Conservation (phyloP, 1,140 invertebrate genomes). For the Zaprionus capensis region DNA sequence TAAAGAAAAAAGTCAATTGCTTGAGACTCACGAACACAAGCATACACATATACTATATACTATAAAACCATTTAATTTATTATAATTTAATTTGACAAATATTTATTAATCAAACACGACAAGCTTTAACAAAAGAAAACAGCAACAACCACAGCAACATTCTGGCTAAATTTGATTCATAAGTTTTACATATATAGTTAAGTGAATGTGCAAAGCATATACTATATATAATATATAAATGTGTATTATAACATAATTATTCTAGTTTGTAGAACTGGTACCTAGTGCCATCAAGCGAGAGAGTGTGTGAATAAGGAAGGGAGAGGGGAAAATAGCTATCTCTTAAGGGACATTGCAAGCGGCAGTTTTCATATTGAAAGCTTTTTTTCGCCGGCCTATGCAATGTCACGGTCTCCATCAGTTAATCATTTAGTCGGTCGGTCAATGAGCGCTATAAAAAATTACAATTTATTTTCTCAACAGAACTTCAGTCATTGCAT, state of each 20-base stretch:
- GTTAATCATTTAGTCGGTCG: slow-evolving; percentile 19
- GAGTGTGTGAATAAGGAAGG: neutral
- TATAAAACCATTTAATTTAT: slow-evolving; percentile 23
- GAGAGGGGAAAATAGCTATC: neutral
- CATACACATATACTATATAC: slow-evolving; percentile 10
- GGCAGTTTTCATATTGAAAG: slow-evolving; percentile 79
- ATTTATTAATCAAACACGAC: slow-evolving; percentile 41
- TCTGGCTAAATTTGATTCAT: slow-evolving; percentile 68
- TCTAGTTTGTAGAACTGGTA: slow-evolving; percentile 43
- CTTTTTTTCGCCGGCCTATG: slow-evolving; percentile 47
- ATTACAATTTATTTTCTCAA: slow-evolving; percentile 54
- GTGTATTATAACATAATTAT: slow-evolving; percentile 60
- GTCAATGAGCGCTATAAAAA: slow-evolving; percentile 43
- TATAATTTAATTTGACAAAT: slow-evolving; percentile 26
- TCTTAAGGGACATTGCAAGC: slow-evolving; percentile 44
- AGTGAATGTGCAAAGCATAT: slow-evolving; percentile 75
- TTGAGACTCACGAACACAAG: slow-evolving; percentile 24
- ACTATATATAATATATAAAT: slow-evolving; percentile 18
- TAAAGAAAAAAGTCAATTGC: slow-evolving; percentile 31
- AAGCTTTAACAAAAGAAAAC: slow-evolving; percentile 71
- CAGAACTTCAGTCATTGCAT: slow-evolving; percentile 64
- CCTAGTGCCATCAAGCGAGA: slow-evolving; percentile 53
- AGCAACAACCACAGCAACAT: slow-evolving; percentile 50
- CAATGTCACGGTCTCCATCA: slow-evolving; percentile 37
- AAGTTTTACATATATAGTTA: slow-evolving; percentile 59